These are phyloP conservation scores for Campoplex nolae DNA, from an alignment of 2,888 invertebrate genomes.

Conservation along the genomic window DNA sequence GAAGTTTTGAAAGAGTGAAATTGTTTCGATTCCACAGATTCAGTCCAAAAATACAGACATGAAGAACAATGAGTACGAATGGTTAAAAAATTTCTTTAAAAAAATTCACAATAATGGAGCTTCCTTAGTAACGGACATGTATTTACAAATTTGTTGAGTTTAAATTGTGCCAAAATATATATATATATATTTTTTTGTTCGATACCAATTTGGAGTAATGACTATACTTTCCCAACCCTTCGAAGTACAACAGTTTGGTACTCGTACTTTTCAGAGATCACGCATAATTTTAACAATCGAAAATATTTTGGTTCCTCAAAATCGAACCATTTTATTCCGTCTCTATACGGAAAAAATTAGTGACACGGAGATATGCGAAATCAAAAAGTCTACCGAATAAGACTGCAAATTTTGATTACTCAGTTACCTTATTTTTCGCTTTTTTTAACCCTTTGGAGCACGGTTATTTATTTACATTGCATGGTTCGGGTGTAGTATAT, in stretches of 20 bases:
- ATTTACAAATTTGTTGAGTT: not conserved
- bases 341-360: not conserved
- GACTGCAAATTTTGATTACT: not conserved
- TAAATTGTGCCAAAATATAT: slow-evolving; percentile 7
- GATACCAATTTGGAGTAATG: not conserved
- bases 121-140: not conserved
- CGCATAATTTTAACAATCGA: not conserved
- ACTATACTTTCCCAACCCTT: not conserved
- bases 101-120: not conserved
- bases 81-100: not conserved
- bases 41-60: too few relatives aligned
- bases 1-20: not conserved
- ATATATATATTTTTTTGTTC: not conserved
- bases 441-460: not conserved
- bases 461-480: not conserved
- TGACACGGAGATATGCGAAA: slow-evolving; percentile 8
- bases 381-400: not conserved
- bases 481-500: not conserved
- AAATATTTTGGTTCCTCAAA: not conserved
- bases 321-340: not conserved
- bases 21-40: not conserved
- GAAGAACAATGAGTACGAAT: too few relatives aligned
- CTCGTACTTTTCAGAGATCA: not conserved
- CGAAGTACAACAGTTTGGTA: not conserved
- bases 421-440: not conserved